Evolutionary conservation across 1,140 invertebrate genomes (phyloP).

Genomic region (Orchestia grillus): DNA sequence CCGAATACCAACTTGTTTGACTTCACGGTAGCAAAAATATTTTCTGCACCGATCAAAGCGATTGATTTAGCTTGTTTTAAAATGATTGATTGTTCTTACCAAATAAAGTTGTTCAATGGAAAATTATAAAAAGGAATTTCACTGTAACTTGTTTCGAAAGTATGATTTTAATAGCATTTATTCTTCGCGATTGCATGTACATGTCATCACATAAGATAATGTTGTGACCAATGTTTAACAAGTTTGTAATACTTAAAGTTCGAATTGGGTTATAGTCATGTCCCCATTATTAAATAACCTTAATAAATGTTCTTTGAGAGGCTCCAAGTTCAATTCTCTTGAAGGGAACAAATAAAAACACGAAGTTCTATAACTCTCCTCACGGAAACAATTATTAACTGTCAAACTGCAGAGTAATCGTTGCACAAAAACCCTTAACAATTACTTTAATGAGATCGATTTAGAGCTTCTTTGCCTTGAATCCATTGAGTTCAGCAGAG

Average conservation of each 20-base stretch:
- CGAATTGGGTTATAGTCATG: not conserved
- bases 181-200: not conserved
- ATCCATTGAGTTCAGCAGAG: not conserved
- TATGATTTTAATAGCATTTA: not conserved
- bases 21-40: too few species aligned
- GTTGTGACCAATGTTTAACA: not conserved
- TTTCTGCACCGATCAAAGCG: too few species aligned
- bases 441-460: not conserved
- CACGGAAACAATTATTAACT: constrained; percentile 9
- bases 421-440: not conserved
- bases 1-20: too few species aligned
- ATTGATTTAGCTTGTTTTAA: too few species aligned
- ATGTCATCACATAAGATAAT: not conserved
- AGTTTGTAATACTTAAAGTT: not conserved
- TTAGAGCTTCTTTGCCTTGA: not conserved
- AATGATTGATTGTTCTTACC: not conserved
- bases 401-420: not conserved
- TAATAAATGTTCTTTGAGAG: not conserved
- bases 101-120: not conserved
- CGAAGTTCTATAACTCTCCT: not conserved
- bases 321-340: not conserved
- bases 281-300: not conserved
- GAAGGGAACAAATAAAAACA: not conserved
- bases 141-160: not conserved
- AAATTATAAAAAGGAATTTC: not conserved